Percentiles rank a stretch among this genome's conserved stretches.
Conservation (phyloP, 2,888 invertebrate genomes). For the Polydrusus pterygomalis region DNA sequence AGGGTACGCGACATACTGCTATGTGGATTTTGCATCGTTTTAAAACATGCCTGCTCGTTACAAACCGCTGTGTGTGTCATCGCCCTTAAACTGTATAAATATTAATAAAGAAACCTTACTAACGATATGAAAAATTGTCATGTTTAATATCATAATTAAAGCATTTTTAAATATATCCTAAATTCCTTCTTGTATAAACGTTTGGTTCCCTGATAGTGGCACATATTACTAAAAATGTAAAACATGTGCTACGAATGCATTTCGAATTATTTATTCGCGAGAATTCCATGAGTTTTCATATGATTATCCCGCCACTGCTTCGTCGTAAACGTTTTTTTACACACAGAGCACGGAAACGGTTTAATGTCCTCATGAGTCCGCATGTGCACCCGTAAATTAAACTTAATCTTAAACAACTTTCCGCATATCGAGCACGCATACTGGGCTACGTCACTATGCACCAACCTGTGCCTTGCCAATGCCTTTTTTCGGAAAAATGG, state of each 20-base stretch:
- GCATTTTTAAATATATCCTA: too few species aligned
- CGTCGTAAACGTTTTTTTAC: slow-evolving; percentile 62
- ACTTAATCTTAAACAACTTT: slow-evolving; percentile 72
- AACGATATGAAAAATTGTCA: too few species aligned
- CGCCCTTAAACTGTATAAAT: too few species aligned
- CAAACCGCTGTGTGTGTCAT: too few species aligned
- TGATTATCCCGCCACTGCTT: slow-evolving; percentile 58
- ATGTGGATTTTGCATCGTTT: too few species aligned
- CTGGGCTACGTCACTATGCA: slow-evolving; percentile 49
- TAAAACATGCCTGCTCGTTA: too few species aligned
- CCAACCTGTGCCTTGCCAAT: slow-evolving; percentile 69
- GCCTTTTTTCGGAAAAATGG: slow-evolving; percentile 72
- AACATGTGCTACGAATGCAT: background rate
- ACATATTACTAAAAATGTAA: too few species aligned
- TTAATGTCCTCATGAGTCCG: slow-evolving; percentile 57
- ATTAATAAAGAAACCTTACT: too few species aligned
- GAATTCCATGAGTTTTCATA: slow-evolving; percentile 52
- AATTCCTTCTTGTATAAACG: too few species aligned
- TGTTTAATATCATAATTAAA: too few species aligned
- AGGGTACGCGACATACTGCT: too few species aligned
- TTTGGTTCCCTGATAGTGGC: too few species aligned
- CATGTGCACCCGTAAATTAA: slow-evolving; percentile 65
- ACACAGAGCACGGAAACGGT: slow-evolving; percentile 57
- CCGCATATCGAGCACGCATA: slow-evolving; percentile 72
- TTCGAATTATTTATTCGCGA: slow-evolving; percentile 38